phyloP scores from a whole-genome alignment of 2,113 vertebrate species.

The Chroicocephalus ridibundus region DNA sequence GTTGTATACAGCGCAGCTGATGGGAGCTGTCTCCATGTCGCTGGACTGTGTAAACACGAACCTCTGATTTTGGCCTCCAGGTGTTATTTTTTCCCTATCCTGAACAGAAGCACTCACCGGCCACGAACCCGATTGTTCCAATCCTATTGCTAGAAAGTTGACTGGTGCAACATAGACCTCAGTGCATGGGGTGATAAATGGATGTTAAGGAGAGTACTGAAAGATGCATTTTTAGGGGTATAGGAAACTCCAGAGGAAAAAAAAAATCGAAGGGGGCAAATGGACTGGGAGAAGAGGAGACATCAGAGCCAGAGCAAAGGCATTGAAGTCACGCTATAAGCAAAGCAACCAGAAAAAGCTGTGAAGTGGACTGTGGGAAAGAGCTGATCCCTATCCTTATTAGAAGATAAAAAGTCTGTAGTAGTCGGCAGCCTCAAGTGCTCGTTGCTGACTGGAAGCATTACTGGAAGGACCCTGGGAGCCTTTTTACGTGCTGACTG shows the following conservation, averaged over 20 bases:
- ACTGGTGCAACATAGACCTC: neutral
- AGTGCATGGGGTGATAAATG: neutral
- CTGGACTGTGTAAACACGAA: neutral
- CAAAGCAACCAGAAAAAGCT: neutral
- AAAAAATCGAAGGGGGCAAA: neutral
- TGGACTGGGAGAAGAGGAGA: neutral
- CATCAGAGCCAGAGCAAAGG: neutral
- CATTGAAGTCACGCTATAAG: neutral
- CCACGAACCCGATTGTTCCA: neutral
- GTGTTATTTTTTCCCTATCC: neutral
- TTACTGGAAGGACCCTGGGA: constrained; percentile 46
- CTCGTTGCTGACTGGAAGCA: constrained; percentile 12
- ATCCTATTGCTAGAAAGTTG: neutral
- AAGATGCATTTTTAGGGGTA: neutral
- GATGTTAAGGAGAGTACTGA: neutral
- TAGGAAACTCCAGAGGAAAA: neutral
- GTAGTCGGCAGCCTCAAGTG: neutral
- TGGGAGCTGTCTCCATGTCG: neutral
- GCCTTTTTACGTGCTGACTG: constrained; percentile 32
- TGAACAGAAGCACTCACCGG: neutral
- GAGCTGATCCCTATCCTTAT: neutral
- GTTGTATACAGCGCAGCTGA: neutral
- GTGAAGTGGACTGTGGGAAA: neutral
- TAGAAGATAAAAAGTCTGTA: neutral
- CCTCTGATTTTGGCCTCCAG: neutral